Conservation (phyloP, 2,113 vertebrate genomes). For the Sialia sialis region DNA sequence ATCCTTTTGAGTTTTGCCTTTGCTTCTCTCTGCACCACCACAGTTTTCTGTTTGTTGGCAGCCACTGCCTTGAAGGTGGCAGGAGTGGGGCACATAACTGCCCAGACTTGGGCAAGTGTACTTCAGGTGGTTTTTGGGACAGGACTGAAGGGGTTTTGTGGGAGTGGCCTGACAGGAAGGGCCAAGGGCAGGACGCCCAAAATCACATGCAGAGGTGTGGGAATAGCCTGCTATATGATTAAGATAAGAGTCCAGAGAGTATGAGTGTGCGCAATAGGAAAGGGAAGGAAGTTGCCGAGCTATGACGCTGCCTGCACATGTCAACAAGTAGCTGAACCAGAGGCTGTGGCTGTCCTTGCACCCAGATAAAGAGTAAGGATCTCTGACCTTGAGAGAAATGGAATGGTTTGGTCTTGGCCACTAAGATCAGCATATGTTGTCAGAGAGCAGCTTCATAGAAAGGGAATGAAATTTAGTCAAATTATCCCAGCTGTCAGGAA, state of each 20-base stretch:
- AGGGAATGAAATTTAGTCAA: background rate
- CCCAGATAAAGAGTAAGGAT: background rate
- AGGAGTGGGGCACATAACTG: background rate
- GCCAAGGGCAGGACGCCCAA: background rate
- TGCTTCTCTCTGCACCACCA: background rate
- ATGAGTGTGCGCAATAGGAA: background rate
- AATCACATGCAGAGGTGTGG: background rate
- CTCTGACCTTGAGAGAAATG: background rate
- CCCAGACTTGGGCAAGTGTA: background rate
- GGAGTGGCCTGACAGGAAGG: background rate
- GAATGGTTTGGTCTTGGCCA: background rate
- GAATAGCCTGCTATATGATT: accelerated
- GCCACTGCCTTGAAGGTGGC: background rate
- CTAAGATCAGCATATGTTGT: accelerated
- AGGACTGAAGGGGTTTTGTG: background rate
- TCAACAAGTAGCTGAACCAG: background rate
- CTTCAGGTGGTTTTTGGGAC: background rate
- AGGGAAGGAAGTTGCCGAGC: background rate
- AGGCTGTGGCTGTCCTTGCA: background rate
- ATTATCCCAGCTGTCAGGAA: background rate
- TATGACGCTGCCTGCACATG: accelerated
- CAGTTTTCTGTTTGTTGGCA: background rate
- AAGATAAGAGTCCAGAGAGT: background rate
- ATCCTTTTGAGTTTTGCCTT: background rate
- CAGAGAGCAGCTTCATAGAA: background rate